Evolutionary conservation across 1,140 invertebrate genomes (phyloP).

Genomic region (Cherax destructor): DNA sequence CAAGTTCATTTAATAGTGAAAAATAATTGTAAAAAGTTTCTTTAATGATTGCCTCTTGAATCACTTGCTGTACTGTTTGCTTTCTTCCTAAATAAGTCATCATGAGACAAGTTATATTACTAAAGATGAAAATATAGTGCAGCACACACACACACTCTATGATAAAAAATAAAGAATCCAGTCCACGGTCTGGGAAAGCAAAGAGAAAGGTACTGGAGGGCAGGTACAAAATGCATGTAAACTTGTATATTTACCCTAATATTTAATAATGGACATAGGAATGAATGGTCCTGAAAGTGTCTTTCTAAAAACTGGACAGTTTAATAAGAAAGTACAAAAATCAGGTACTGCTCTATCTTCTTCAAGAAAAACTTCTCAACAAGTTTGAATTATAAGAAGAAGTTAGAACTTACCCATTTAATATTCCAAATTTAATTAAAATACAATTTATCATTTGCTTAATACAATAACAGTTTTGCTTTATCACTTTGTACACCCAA

Average conservation of each 20-base stretch:
- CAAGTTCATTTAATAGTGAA: background rate
- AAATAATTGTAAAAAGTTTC: too few relatives aligned
- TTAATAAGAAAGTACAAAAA: conserved; percentile 38
- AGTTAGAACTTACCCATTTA: conserved; percentile 5
- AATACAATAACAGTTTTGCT: background rate
- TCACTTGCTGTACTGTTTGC: background rate
- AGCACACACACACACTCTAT: background rate
- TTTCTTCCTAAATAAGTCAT: background rate
- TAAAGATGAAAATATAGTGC: conserved; percentile 23
- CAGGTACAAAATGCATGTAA: conserved; percentile 31
- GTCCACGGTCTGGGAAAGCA: background rate
- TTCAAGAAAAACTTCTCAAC: conserved; percentile 10
- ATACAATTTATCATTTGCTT: conserved; percentile 20
- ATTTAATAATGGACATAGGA: conserved; percentile 1
- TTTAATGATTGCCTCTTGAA: background rate
- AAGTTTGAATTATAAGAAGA: conserved; percentile 20
- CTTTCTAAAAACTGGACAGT: conserved; percentile 25
- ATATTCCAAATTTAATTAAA: conserved; percentile 15
- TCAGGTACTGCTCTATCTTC: conserved; percentile 24
- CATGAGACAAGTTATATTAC: background rate
- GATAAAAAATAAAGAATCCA: conserved; percentile 21
- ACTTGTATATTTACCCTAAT: conserved; percentile 1
- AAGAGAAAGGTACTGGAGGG: conserved; percentile 27
- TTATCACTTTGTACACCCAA: conserved; percentile 37
- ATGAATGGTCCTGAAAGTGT: conserved; percentile 11